Evolutionary conservation across 1,140 invertebrate species (phyloP).

Genomic region (Diabrotica virgifera): DNA sequence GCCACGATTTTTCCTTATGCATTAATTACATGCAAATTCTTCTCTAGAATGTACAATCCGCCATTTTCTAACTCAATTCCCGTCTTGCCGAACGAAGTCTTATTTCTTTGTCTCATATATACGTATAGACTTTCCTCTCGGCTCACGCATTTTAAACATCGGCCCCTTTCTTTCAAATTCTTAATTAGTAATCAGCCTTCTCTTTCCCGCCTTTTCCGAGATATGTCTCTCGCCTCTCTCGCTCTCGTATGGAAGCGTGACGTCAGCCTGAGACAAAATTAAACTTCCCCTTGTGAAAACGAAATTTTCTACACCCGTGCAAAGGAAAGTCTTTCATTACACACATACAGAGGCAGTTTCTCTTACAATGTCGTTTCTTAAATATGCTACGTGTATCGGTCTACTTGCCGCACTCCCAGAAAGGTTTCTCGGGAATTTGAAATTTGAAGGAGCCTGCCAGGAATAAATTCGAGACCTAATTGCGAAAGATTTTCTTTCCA

Average conservation of each 20-base stretch:
- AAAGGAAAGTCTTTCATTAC: constrained; percentile 45
- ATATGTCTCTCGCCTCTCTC: constrained; percentile 28
- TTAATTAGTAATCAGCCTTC: constrained; percentile 46
- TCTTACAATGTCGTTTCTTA: constrained; percentile 40
- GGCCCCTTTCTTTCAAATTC: constrained; percentile 48
- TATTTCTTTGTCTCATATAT: constrained; percentile 48
- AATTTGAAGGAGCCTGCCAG: constrained; percentile 9
- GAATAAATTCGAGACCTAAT: constrained; percentile 14
- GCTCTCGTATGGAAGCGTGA: constrained; percentile 45
- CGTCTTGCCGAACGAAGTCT: constrained; percentile 39
- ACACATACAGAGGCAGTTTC: constrained; percentile 41
- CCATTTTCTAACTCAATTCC: constrained; percentile 48
- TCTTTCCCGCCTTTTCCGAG: constrained; percentile 26
- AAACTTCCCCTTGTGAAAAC: constrained; percentile 47
- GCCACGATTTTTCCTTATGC: constrained; percentile 47
- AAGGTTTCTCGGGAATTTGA: constrained; percentile 20
- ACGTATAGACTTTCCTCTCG: constrained; percentile 48
- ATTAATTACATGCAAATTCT: constrained; percentile 51
- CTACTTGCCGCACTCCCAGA: constrained; percentile 16
- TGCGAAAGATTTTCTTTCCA: constrained; percentile 16
- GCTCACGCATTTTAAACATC: constrained; percentile 50
- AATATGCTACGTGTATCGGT: constrained; percentile 41
- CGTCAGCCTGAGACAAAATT: constrained; percentile 47
- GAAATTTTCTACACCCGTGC: constrained; percentile 49
- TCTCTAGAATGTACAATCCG: constrained; percentile 46